Evolutionary conservation across 2,113 vertebrate species (phyloP).

Genomic region (Gavialis gangeticus): DNA sequence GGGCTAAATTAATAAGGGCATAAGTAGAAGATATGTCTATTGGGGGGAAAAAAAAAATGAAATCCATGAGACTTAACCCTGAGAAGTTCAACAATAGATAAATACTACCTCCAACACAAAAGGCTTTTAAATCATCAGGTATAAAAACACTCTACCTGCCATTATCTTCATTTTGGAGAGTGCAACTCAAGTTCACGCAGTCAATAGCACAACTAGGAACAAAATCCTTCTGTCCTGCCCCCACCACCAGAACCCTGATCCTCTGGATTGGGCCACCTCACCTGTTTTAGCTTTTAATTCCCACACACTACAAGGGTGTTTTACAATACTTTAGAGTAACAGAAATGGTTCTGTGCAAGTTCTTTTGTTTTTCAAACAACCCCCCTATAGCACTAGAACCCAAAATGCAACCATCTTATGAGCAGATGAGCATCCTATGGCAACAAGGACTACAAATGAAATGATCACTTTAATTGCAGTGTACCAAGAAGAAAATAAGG

Average conservation of each 20-base stretch:
- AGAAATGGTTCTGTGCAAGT: too few relatives aligned
- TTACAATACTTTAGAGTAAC: neutral
- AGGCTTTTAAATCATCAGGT: neutral
- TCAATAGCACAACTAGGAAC: too few relatives aligned
- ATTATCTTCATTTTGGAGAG: too few relatives aligned
- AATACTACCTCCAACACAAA: neutral
- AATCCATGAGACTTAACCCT: neutral
- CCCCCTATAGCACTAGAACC: neutral
- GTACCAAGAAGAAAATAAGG: neutral
- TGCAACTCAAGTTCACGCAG: neutral
- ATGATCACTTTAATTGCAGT: neutral
- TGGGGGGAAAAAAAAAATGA: neutral
- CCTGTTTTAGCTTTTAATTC: neutral
- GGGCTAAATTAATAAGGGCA: neutral
- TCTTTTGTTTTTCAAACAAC: neutral
- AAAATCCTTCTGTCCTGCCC: neutral
- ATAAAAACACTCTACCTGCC: neutral
- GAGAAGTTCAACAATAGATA: neutral
- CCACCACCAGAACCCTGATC: neutral
- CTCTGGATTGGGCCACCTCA: neutral
- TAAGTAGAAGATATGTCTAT: neutral
- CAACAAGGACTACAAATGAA: neutral
- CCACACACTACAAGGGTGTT: neutral
- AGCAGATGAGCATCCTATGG: neutral
- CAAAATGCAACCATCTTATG: too few relatives aligned